Percentiles rank a stretch among this genome's conserved stretches.
These are phyloP conservation scores for Steatornis caripensis DNA, from an alignment of 2,113 vertebrate species.

Conservation along the genomic window DNA sequence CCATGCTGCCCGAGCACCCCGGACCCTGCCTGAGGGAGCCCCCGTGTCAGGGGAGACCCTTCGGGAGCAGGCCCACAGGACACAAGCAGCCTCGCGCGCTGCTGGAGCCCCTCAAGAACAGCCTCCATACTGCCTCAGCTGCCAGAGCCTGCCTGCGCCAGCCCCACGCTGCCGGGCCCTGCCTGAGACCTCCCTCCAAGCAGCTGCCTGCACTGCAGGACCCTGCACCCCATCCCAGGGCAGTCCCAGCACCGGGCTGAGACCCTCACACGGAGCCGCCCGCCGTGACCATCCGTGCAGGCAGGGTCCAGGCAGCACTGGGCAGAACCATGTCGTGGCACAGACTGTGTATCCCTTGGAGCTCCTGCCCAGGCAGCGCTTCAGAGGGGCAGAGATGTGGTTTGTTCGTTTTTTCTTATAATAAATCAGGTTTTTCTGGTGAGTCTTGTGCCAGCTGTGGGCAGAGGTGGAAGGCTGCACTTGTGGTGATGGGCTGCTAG, in stretches of 20 bases:
- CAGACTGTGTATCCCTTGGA: accelerated
- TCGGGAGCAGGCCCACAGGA: accelerated
- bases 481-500: no score
- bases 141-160: background rate
- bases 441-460: no score
- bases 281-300: background rate
- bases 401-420: background rate
- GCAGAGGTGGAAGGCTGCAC: no score
- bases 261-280: background rate
- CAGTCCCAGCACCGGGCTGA: no score
- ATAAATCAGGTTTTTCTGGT: background rate
- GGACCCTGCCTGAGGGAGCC: background rate
- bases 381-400: background rate
- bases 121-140: background rate
- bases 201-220: background rate
- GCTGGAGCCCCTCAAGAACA: background rate
- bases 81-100: accelerated
- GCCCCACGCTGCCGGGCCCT: background rate
- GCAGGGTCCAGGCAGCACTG: background rate
- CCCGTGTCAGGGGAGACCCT: accelerated
- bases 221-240: accelerated
- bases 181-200: background rate
- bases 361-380: background rate
- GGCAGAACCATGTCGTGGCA: accelerated
- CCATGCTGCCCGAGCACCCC: accelerated